Conservation (phyloP, 1,140 invertebrate species). For the Philaenus spumarius region DNA sequence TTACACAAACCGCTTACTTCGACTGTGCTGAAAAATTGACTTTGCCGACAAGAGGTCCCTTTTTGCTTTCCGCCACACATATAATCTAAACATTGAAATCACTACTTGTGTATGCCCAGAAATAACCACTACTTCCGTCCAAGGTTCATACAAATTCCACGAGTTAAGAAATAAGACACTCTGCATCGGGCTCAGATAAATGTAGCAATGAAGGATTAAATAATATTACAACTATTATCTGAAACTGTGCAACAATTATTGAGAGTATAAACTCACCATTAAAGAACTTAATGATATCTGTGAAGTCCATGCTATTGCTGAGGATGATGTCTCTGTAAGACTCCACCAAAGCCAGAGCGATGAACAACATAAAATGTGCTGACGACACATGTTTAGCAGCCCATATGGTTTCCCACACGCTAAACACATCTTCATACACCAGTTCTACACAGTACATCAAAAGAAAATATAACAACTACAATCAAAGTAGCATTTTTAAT, state of each 20-base stretch:
- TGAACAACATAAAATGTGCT: constrained; percentile 85
- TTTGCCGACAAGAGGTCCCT: no score
- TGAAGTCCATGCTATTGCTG: constrained; percentile 94
- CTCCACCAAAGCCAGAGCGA: constrained; percentile 85
- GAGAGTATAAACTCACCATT: constrained; percentile 61
- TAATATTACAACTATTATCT: not conserved
- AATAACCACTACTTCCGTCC: not conserved
- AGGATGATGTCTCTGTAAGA: constrained; percentile 91
- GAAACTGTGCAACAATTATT: not conserved
- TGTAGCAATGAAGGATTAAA: not conserved
- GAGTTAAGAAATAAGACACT: not conserved
- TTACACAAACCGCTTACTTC: no score
- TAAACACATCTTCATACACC: constrained; percentile 84
- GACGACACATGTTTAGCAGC: constrained; percentile 81
- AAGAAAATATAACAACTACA: no score
- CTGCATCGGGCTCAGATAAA: no score
- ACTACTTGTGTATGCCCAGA: not conserved
- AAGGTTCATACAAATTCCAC: not conserved
- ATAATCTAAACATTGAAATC: not conserved
- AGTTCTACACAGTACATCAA: constrained; percentile 55
- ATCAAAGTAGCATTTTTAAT: no score
- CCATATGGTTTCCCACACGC: constrained; percentile 96
- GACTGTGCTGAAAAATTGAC: no score
- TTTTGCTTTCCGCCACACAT: no score
- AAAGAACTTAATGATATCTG: constrained; percentile 96